A percentile compares a stretch with the other conserved stretches of the same genome.
These are phyloP conservation scores for Okamejei kenojei DNA, from an alignment of 2,797 vertebrate species.

Conservation along the genomic window DNA sequence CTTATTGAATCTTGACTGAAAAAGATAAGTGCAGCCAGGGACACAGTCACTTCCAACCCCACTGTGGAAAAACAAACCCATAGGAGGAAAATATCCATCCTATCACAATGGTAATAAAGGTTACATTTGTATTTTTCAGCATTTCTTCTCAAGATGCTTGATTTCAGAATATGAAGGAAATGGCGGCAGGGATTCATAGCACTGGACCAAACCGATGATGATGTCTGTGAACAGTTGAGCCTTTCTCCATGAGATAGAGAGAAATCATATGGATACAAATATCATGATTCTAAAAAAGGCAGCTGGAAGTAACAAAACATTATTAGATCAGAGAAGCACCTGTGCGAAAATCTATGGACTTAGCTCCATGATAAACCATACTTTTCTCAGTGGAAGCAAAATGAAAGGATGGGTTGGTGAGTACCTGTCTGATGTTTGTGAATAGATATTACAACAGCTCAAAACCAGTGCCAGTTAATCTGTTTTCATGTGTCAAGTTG, in stretches of 20 bases:
- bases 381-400: neutral
- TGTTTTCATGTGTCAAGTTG: neutral
- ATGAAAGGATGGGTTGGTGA: neutral
- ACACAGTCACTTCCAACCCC: neutral
- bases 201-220: neutral
- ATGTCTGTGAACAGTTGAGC: neutral
- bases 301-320: neutral
- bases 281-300: neutral
- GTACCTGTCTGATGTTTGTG: neutral
- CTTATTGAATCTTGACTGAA: neutral
- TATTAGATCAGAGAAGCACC: neutral
- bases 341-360: neutral
- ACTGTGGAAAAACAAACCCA: neutral
- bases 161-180: neutral
- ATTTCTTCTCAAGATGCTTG: neutral
- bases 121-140: neutral
- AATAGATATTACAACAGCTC: neutral
- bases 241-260: neutral
- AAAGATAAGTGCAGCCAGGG: neutral
- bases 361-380: neutral
- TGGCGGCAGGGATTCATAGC: neutral
- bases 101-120: neutral
- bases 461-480: neutral
- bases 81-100: neutral
- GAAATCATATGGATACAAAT: neutral